Conservation (phyloP, 2,797 vertebrate species). For the Ispidina picta region DNA sequence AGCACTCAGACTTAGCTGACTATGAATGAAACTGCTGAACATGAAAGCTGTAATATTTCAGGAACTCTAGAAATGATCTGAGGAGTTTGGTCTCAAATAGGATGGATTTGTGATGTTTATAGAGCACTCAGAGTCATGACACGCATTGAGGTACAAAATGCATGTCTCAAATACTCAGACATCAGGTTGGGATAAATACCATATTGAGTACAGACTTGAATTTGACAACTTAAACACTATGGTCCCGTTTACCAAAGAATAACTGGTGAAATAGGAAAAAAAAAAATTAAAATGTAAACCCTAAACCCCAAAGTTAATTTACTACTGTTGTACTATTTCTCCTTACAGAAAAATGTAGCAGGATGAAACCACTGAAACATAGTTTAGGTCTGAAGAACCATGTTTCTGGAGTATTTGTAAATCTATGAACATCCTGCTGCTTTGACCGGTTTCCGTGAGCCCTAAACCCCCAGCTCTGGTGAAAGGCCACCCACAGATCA, state of each 20-base stretch:
- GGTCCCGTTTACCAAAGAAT: slow-evolving; percentile 3
- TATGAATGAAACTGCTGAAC: not conserved
- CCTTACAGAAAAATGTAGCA: slow-evolving; percentile 44
- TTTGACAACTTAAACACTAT: not conserved
- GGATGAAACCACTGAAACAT: slow-evolving; percentile 58
- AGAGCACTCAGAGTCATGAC: not conserved
- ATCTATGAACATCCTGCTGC: slow-evolving; percentile 37
- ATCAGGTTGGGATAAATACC: not conserved
- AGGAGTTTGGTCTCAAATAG: not conserved
- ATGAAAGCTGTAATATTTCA: not conserved
- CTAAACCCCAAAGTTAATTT: slow-evolving; percentile 49
- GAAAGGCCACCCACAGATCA: slow-evolving; percentile 51
- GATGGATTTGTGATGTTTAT: not conserved
- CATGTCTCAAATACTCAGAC: not conserved
- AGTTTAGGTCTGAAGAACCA: slow-evolving; percentile 51
- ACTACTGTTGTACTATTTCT: slow-evolving; percentile 35
- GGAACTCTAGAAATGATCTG: not conserved
- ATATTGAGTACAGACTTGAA: not conserved
- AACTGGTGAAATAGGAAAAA: not conserved
- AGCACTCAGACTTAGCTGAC: not conserved
- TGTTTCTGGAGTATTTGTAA: slow-evolving; percentile 54
- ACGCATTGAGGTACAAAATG: not conserved
- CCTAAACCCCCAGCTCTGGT: not conserved
- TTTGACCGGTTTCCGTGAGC: slow-evolving; percentile 25
- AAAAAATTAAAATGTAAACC: not conserved